phyloP scores from a whole-genome alignment of 1,140 invertebrate genomes.

The Drosophila erecta region DNA sequence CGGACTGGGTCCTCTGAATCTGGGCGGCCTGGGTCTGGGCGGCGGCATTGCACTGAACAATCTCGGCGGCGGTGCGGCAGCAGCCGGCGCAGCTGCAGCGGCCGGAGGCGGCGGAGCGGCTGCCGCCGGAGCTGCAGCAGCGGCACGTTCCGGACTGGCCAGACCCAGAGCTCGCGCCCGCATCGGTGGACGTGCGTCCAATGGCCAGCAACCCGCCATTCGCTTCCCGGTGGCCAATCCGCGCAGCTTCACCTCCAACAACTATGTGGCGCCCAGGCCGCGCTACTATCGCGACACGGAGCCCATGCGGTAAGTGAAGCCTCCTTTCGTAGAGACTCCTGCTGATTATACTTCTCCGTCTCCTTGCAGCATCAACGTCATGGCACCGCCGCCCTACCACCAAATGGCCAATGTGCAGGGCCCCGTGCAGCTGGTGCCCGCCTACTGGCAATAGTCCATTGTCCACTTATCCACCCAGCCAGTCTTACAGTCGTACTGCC shows the following conservation, averaged over 20 bases:
- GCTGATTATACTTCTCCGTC: too few relatives aligned
- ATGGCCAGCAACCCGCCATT: slow-evolving; percentile 25
- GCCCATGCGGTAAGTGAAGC: slow-evolving; percentile 38
- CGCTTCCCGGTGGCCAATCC: slow-evolving; percentile 70
- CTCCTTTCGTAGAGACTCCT: too few relatives aligned
- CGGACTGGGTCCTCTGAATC: slow-evolving; percentile 29
- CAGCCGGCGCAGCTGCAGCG: background rate
- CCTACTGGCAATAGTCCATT: slow-evolving; percentile 49
- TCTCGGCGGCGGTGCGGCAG: slow-evolving; percentile 12
- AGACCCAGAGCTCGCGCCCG: slow-evolving; percentile 23
- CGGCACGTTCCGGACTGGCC: slow-evolving; percentile 19
- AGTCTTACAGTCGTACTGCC: slow-evolving; percentile 13
- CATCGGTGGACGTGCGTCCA: slow-evolving; percentile 15
- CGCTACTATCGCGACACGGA: slow-evolving; percentile 64
- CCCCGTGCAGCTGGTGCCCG: slow-evolving; percentile 64
- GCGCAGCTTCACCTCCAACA: slow-evolving; percentile 67
- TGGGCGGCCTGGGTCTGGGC: slow-evolving; percentile 47
- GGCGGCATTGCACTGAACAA: slow-evolving; percentile 18
- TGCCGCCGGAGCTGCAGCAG: slow-evolving; percentile 23
- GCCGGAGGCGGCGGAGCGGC: slow-evolving; percentile 24
- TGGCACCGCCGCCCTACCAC: slow-evolving; percentile 45
- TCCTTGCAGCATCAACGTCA: slow-evolving; percentile 44
- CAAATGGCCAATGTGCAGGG: slow-evolving; percentile 20
- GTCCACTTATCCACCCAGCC: background rate
- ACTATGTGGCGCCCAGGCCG: slow-evolving; percentile 71